Conservation (phyloP, 1,140 invertebrate species). For the Lordiphosa mommai region DNA sequence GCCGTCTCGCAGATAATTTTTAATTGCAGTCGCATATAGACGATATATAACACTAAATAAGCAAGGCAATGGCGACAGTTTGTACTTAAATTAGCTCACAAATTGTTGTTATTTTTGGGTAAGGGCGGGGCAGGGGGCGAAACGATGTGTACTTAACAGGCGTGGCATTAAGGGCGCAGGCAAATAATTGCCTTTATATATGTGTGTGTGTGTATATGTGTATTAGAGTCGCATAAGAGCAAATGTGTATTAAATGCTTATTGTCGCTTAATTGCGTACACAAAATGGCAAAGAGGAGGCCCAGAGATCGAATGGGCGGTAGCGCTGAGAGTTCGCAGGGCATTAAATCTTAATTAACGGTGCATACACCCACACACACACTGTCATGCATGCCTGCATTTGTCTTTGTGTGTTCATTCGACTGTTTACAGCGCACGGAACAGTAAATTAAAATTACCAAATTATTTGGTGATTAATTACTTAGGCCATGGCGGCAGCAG, state of each 20-base stretch:
- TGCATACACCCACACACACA: slow-evolving; percentile 44
- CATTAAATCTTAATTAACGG: slow-evolving; percentile 75
- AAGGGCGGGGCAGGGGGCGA: neutral
- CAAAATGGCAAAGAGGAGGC: slow-evolving; percentile 39
- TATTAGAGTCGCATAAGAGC: slow-evolving; percentile 3
- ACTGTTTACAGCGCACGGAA: slow-evolving; percentile 26
- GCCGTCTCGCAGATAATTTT: slow-evolving; percentile 60
- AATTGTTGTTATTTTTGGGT: slow-evolving; percentile 48
- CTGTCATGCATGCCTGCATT: slow-evolving; percentile 19
- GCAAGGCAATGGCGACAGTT: slow-evolving; percentile 22
- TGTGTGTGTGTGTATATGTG: neutral
- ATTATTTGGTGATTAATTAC: slow-evolving; percentile 73
- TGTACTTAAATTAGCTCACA: slow-evolving; percentile 67
- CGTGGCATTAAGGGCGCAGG: slow-evolving; percentile 53
- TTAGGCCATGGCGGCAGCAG: slow-evolving; percentile 13
- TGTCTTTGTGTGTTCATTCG: slow-evolving; percentile 25
- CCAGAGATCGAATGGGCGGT: slow-evolving; percentile 23
- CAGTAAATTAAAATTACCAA: slow-evolving; percentile 74
- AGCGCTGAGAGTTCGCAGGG: neutral
- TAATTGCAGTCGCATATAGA: slow-evolving; percentile 37
- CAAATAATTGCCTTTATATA: slow-evolving; percentile 51
- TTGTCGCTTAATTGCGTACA: slow-evolving; percentile 72
- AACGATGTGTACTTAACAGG: slow-evolving; percentile 50
- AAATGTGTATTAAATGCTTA: slow-evolving; percentile 78
- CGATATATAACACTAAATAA: slow-evolving; percentile 11